phyloP scores from a whole-genome alignment of 2,113 vertebrate species.

The Sander lucioperca region DNA sequence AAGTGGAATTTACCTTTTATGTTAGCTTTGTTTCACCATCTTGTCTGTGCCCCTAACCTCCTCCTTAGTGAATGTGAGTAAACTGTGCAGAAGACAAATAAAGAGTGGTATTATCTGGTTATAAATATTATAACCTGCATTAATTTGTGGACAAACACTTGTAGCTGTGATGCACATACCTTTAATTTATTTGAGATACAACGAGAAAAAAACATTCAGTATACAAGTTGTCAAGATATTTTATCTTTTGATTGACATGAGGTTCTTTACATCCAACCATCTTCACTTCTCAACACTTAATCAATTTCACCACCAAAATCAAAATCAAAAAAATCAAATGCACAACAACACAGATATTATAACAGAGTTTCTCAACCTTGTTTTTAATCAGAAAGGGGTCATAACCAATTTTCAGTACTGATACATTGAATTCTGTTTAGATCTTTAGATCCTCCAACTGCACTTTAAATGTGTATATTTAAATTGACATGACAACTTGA shows the following conservation, averaged over 20 bases:
- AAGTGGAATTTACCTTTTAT: constrained; percentile 2
- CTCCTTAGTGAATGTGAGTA: constrained; percentile 12
- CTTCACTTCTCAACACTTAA: not conserved
- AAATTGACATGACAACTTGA: not conserved
- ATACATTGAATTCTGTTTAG: not conserved
- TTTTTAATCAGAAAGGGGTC: not conserved
- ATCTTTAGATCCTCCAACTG: not conserved
- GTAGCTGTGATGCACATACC: constrained; percentile 36
- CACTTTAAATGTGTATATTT: not conserved
- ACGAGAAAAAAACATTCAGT: constrained; percentile 23
- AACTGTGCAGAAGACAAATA: constrained; percentile 29
- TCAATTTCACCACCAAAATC: not conserved
- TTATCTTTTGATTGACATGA: not conserved
- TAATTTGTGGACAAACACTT: constrained; percentile 12
- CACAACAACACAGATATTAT: not conserved
- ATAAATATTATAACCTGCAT: not conserved
- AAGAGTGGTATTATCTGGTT: constrained; percentile 8
- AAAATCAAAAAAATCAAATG: not conserved
- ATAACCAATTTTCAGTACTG: not conserved
- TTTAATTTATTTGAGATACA: constrained; percentile 47
- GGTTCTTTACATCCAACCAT: not conserved
- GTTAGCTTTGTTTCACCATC: constrained; percentile 3
- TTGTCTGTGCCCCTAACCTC: not conserved
- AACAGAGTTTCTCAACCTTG: constrained; percentile 2
- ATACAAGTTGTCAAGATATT: not conserved